These are phyloP conservation scores for Osedax fenrisi DNA, from an alignment of 2,888 invertebrate genomes.

Conservation along the genomic window DNA sequence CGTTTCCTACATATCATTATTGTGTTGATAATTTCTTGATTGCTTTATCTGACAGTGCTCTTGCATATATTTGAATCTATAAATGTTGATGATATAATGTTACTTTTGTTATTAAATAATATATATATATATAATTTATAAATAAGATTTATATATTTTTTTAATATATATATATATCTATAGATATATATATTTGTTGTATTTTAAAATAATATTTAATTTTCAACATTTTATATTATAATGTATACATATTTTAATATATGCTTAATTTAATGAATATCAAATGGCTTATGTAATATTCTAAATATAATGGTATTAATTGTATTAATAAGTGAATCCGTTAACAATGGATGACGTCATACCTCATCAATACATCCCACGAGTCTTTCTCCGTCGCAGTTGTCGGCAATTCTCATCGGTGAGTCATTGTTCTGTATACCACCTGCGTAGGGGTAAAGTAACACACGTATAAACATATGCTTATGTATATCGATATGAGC, in stretches of 20 bases:
- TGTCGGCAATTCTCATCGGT: not conserved
- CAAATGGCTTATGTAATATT: no score
- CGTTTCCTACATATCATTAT: no score
- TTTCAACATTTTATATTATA: not conserved
- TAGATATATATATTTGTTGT: no score
- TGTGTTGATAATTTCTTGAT: not conserved
- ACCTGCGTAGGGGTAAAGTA: no score
- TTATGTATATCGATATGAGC: no score
- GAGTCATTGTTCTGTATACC: not conserved
- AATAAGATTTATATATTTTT: not conserved
- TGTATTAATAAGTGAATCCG: no score
- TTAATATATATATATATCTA: no score
- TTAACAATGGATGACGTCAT: no score
- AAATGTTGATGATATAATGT: not conserved
- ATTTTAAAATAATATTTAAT: not conserved
- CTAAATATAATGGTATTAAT: no score
- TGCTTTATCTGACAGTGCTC: not conserved
- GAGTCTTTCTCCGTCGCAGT: not conserved
- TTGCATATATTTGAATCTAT: not conserved
- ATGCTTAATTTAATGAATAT: no score
- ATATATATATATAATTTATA: not conserved
- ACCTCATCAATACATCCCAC: not conserved
- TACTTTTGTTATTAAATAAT: no score
- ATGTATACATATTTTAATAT: not conserved
- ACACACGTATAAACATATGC: no score